Evolutionary conservation across 2,888 invertebrate species (phyloP), one percentile per base, ranked within the genome.

Genomic region (Drepanosiphum platanoidis): DNA sequence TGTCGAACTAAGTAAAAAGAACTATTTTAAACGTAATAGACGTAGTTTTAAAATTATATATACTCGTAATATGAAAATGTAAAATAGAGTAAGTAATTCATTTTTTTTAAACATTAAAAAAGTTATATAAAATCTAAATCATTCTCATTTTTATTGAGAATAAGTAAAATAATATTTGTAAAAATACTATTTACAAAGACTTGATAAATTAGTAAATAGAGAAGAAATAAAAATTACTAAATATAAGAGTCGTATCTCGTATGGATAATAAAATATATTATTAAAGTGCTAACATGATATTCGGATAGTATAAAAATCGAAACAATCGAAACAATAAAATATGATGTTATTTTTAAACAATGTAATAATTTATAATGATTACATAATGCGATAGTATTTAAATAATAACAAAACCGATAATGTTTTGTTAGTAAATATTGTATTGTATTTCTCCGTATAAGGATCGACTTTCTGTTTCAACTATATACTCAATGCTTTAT

Each of bases 391-490:
- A 78, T 64, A 64, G 22, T n/a, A 30, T 78, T 64, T 58, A 18
- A 68, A 68, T 68, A 68, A 68, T 66, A 61, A 77, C 58, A 58
- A 75, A 58, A 58, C 34, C 22, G 18, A 78, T 34, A 42, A 42
- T 64, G 22, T 79, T 79, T 32, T 46, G n/a, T 15, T 79, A 79
- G 34, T 66, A 15, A 34, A 46, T 66, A 79, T 34, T 46, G 46
- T 34, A 79, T 79, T 79, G 66, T 79, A 66, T 79, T 79, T 68
- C 46, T 46, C 39, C 66, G 8, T 79, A 68, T 4, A 79, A 79
- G 79, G 79, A 68, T 68, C 18, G 34, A 46, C 42, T 46, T 66
- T 32, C n/a, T n/a, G 11, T 79, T 46, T 46, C n/a, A 42, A 68
- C 34, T 34, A 18, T 42, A 75, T 61, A 46, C 4, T 66, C 30